Evolutionary conservation across 2,797 vertebrate species (phyloP), one percentile per base, ranked within the genome.

Genomic region (Moxostoma hubbsi): DNA sequence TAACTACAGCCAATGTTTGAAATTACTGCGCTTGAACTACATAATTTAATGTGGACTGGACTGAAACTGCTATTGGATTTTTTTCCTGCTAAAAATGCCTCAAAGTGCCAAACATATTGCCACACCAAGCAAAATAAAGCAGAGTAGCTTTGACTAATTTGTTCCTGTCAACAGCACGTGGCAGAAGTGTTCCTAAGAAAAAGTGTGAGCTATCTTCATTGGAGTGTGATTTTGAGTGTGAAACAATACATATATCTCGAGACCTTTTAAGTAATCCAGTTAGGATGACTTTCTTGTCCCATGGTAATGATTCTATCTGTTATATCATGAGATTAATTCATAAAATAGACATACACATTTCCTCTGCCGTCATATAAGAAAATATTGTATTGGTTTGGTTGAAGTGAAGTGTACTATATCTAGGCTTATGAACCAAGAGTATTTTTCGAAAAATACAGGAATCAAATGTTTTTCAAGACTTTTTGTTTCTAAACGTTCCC

Each of bases 41-140:
- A 62, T 79, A 85, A 85, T 82, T 69, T 77, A 75, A 83, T 81
- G 83, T 82, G 78, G 74, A 84, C 80, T 73, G 73, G 73, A 83
- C 78, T 66, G 65, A 63, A 66, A 62, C 74, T 62, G 69, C 50
- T 66, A 82, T 85, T 85, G 71, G 12, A 77, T 75, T 64, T 54
- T 49, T 24, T 12, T 43, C n/a, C 49, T 62, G 53, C 54, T 59
- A 53, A 77, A 15, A 59, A 74, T 80, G 70, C 70, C 78, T 85
- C 24, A 50, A 18, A 71, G 83, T 74, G 50, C 79, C 71, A 66
- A 85, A 81, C 74, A 80, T 82, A 82, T 81, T 82, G 71, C 74
- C 36, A 43, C 81, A 70, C 59, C 75, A 75, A 47, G 76, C 12
- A 51, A 83, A 80, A 76, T 76, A 36, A 66, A 54, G 47, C 51